Conservation (phyloP, 1,140 invertebrate species). For the Drosophila ambigua region DNA sequence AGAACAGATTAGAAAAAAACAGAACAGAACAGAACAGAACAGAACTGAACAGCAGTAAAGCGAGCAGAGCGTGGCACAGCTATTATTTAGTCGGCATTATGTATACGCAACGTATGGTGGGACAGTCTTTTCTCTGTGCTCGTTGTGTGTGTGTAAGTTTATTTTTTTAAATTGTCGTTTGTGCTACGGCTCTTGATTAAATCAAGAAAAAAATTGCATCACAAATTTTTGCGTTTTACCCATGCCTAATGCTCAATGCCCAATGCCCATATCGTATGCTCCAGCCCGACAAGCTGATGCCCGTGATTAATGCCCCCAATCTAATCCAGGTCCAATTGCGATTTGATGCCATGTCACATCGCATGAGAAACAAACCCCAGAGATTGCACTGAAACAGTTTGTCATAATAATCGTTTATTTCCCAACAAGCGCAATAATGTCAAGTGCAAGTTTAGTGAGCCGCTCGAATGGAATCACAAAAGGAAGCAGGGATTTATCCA, state of each 20-base stretch:
- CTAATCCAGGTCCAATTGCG: conserved; percentile 2
- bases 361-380: conserved; percentile 29
- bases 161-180: conserved; percentile 62
- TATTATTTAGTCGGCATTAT: conserved; percentile 46
- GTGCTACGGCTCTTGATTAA: conserved; percentile 72
- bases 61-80: neutral
- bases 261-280: conserved; percentile 2
- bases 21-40: too few species aligned
- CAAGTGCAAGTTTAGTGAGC: conserved; percentile 65
- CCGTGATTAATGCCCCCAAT: conserved; percentile 48
- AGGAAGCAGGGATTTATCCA: neutral
- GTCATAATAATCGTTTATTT: conserved; percentile 65
- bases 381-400: conserved; percentile 54
- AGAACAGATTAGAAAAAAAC: too few species aligned
- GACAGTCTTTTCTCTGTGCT: conserved; percentile 5
- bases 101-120: conserved; percentile 66
- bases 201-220: conserved; percentile 75
- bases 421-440: conserved; percentile 58
- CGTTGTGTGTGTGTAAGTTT: conserved; percentile 19
- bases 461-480: conserved; percentile 3
- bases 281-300: conserved; percentile 22
- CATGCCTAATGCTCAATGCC: conserved; percentile 17
- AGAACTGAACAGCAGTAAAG: too few species aligned
- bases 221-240: conserved; percentile 71
- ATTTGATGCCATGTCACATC: neutral